Evolutionary conservation across 2,113 vertebrate genomes (phyloP), one percentile per base, ranked within the genome.

Genomic region (Morphnarchus princeps): DNA sequence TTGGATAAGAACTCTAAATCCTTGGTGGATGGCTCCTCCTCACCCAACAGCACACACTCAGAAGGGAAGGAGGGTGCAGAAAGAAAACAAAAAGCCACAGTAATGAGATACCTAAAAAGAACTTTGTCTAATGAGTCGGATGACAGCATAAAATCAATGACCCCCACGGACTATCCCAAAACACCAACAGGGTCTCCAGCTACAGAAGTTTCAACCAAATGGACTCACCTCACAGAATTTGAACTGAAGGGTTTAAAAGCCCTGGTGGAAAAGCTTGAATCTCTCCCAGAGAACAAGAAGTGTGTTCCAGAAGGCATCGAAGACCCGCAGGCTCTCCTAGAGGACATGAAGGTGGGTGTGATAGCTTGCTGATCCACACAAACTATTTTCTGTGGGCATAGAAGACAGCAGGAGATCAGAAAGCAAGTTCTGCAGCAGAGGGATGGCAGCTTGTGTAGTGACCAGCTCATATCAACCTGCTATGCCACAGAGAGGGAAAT

Each of bases 141-240:
- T 66, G 99, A 99, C 82, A 99, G 99, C 4, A 86, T 98, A 18
- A 99, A 98, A 91, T 98, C 99, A 18, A 83, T 97, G 4, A 88
- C 97, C 20, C 98, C 98, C 4, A 59, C 91, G 43, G 99, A 99
- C 91, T 98, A 97, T 92, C 98, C 98, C 76, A 99, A 99, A 97
- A 99, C 99, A 7, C 99, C 99, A 29, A 98, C 98, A 0, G 99
- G 99, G 96, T 99, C 99, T 22, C 99, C 99, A 0, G 91, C 97
- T 49, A 98, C 98, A 1, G 99, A 99, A 94, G 96, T 97, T 29
- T 96, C 95, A 10, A 96, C 97, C 91, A 99, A 98, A 91, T 99
- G 99, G 99, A 99, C 98, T 72, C 99, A 99, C 95, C 97, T 99
- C 94, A 99, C 99, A 0, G 98, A 99, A 97, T 99, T 99, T 98